These are phyloP conservation scores for Danio albolineatus DNA, from an alignment of 2,797 vertebrate genomes.

Conservation along the genomic window DNA sequence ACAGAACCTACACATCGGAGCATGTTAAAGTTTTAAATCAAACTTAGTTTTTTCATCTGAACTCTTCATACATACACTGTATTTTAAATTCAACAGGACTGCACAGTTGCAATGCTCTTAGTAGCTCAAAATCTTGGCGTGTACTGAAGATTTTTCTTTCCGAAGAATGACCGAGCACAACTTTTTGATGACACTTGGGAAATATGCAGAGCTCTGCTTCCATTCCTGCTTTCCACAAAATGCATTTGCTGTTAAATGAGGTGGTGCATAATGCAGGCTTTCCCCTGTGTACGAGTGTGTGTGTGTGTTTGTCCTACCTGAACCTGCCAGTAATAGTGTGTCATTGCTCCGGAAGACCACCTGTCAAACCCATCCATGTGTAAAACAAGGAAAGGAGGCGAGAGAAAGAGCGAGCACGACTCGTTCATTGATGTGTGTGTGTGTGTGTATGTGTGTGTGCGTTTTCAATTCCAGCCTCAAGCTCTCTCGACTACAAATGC, in stretches of 20 bases:
- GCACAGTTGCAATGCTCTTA: background rate
- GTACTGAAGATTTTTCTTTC: background rate
- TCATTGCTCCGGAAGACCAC: constrained; percentile 37
- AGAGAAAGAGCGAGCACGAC: constrained; percentile 32
- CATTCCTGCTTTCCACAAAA: background rate
- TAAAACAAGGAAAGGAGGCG: constrained; percentile 12
- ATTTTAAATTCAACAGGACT: background rate
- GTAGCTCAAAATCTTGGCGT: too few species aligned
- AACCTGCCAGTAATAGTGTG: constrained; percentile 12
- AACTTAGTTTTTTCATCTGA: too few species aligned
- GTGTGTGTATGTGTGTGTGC: too few species aligned
- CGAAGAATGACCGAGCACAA: background rate
- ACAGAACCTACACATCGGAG: too few species aligned
- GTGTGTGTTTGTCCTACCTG: constrained; percentile 25
- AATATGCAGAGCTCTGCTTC: background rate
- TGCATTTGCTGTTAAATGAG: constrained; percentile 8
- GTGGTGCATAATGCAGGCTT: background rate
- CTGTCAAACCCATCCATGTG: constrained; percentile 40
- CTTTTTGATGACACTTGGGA: background rate
- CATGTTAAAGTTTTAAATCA: too few species aligned
- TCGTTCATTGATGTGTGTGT: constrained; percentile 14
- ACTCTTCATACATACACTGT: too few species aligned
- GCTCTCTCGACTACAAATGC: constrained; percentile 29
- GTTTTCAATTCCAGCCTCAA: constrained; percentile 19
- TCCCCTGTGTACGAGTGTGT: background rate